Evolutionary conservation across 1,140 invertebrate species (phyloP).

Genomic region (Popillia japonica): DNA sequence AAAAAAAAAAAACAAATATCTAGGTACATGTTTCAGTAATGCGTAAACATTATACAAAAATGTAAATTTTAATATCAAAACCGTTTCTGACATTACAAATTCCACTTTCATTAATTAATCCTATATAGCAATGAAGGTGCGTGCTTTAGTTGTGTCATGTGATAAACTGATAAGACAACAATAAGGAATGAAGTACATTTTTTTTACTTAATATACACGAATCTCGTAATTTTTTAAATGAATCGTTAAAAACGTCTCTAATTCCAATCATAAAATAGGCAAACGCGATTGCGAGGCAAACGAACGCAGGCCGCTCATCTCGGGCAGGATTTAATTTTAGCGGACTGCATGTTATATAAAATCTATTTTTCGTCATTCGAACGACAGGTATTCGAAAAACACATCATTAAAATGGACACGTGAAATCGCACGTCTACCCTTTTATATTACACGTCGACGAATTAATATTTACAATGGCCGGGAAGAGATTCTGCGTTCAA

Average conservation of each 20-base stretch:
- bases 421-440: background rate
- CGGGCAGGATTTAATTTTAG: conserved; percentile 26
- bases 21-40: too few relatives aligned
- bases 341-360: conserved; percentile 29
- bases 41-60: too few relatives aligned
- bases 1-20: too few relatives aligned
- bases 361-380: conserved; percentile 26
- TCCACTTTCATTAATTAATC: too few relatives aligned
- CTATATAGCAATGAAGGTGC: too few relatives aligned
- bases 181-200: background rate
- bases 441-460: background rate
- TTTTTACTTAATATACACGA: background rate
- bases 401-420: conserved; percentile 21
- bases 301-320: background rate
- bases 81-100: too few relatives aligned
- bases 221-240: too few relatives aligned
- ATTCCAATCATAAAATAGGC: background rate
- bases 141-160: too few relatives aligned
- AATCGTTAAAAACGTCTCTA: too few relatives aligned
- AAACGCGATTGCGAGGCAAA: background rate
- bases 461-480: background rate
- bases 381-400: conserved; percentile 26
- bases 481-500: conserved; percentile 13
- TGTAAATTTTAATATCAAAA: too few relatives aligned
- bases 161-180: background rate